Base-by-base conservation (phyloP, 2,113 vertebrate species). In the Macheiramphus alcinus region DNA sequence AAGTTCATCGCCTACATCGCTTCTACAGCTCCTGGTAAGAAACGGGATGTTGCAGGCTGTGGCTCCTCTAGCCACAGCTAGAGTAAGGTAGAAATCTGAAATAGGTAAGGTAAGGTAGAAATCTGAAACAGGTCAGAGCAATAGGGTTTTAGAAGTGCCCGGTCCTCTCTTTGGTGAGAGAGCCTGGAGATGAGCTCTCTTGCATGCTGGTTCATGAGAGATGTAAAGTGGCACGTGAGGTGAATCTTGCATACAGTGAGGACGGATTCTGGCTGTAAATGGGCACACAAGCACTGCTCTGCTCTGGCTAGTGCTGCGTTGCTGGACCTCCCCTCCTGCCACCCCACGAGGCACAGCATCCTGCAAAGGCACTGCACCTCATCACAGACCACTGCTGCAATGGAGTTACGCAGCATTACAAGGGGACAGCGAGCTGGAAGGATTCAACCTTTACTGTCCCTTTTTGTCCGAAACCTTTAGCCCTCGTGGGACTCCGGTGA, bases 351-450 rank as follows among this genome's bases (percentile, higher is more conserved):
- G 15, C 2, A 0, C 18, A 48, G 79, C 38, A 26, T 5, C 78
- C n/a, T 59, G 21, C 32, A 62, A n/a, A 25, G 58, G 50, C 19
- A 4, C 43, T 48, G 50, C 50, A 32, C 45, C 65, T 15, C 45
- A 10, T 3, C 36, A 9, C 65, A 16, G 45, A 32, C 6, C 53
- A 1, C 32, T 4, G 47, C 5, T 55, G 58, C 26, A 9, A 15
- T 1, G 12, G 27, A 61, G 42, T 32, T 11, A 4, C 0, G 0
- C 2, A 3, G 34, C 18, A 11, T 6, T 14, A 9, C 3, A 4
- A 55, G 25, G 36, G 50, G 11, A 56, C 38, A 66, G 63, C 0
- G 1, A 59, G 32, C 66, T 56, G 43, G 25, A 42, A 84, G 72
- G 56, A 67, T 34, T 63, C 65, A n/a, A 3, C 23, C 66, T 62